Conservation (phyloP, 2,113 vertebrate species). For the Sceloporus tristichus region DNA sequence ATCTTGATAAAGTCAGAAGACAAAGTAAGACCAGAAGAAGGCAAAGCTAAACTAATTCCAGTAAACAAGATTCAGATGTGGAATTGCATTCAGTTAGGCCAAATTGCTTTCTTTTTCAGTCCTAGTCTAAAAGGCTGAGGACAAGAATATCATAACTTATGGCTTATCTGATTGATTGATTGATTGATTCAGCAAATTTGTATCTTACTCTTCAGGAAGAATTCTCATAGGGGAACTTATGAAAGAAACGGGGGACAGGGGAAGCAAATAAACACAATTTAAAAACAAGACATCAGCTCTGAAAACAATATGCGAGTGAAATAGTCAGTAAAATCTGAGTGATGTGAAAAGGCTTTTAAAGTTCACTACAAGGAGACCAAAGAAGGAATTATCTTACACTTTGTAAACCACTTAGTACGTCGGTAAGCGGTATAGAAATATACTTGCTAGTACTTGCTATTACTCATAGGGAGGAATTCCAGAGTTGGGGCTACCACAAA, state of each 20-base stretch:
- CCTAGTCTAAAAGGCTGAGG: neutral
- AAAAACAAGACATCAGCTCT: neutral
- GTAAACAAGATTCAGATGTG: neutral
- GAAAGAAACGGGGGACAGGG: neutral
- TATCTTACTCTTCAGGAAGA: neutral
- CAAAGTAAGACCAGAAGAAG: neutral
- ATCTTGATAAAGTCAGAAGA: neutral
- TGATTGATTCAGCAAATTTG: neutral
- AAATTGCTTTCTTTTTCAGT: neutral
- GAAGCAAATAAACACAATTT: neutral
- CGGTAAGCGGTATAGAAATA: too few relatives aligned
- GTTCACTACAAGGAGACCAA: too few relatives aligned
- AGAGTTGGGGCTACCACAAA: too few relatives aligned
- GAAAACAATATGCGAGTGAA: neutral
- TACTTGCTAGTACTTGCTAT: too few relatives aligned
- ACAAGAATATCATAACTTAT: neutral
- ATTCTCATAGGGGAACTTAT: neutral
- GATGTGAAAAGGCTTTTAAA: too few relatives aligned
- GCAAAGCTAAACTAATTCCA: neutral
- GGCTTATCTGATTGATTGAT: neutral
- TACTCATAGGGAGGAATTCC: too few relatives aligned
- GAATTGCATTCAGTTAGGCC: neutral
- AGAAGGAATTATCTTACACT: too few relatives aligned
- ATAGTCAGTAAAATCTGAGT: too few relatives aligned
- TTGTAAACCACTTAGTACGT: too few relatives aligned